Evolutionary conservation across 2,797 vertebrate species (phyloP).

Genomic region (Diplodus sargus): DNA sequence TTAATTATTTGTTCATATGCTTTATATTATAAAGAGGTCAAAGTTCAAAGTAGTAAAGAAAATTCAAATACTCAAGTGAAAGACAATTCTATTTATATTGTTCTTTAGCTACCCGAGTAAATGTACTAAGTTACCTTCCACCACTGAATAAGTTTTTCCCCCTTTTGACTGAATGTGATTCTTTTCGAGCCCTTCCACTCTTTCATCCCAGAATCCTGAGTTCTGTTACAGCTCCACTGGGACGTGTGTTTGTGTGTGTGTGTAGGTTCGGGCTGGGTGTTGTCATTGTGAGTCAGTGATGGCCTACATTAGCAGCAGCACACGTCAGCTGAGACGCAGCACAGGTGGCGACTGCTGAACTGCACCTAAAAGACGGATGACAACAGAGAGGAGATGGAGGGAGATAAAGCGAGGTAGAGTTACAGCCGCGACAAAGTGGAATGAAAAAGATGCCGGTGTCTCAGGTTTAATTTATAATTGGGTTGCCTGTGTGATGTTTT

Average conservation of each 20-base stretch:
- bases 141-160: background rate
- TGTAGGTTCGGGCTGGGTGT: slow-evolving; percentile 42
- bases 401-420: slow-evolving; percentile 38
- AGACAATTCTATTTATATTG: too few species aligned
- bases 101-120: too few species aligned
- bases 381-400: slow-evolving; percentile 20
- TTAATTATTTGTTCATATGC: too few species aligned
- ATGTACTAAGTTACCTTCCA: too few species aligned
- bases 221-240: slow-evolving; percentile 80
- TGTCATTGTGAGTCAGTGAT: slow-evolving; percentile 70
- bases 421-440: slow-evolving; percentile 2
- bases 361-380: slow-evolving; percentile 41
- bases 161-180: background rate
- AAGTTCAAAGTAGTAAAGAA: too few species aligned
- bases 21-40: too few species aligned
- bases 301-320: slow-evolving; percentile 80
- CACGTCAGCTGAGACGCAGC: slow-evolving; percentile 69
- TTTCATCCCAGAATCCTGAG: slow-evolving; percentile 74
- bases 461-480: slow-evolving; percentile 4
- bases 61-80: too few species aligned
- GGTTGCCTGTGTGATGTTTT: background rate
- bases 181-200: slow-evolving; percentile 23
- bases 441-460: background rate
- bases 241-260: slow-evolving; percentile 46
- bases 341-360: slow-evolving; percentile 30